A percentile compares a stretch with the other conserved stretches of the same genome.
Conservation (phyloP, 2,888 invertebrate species). For the Cosmia pyralina region DNA sequence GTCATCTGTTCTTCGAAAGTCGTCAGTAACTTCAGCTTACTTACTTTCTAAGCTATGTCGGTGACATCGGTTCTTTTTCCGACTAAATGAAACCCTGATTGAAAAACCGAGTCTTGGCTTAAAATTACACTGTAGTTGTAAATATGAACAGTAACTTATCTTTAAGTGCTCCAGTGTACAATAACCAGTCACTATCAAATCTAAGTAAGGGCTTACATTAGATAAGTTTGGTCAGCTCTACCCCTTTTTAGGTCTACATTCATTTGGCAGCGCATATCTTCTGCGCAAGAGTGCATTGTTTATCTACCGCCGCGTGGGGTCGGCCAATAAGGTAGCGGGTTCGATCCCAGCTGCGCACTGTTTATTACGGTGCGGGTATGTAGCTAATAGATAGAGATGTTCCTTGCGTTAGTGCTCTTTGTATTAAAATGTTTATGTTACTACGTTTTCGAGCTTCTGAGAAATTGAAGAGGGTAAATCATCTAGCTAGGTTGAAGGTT, state of each 20-base stretch:
- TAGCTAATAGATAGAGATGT: conserved; percentile 63
- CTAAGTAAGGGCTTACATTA: neutral
- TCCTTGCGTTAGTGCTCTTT: conserved; percentile 46
- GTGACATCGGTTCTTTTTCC: neutral
- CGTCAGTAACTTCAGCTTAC: too few species aligned
- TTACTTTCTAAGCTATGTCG: neutral
- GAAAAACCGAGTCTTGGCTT: neutral
- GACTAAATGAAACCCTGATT: neutral
- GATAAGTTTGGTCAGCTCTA: conserved; percentile 50
- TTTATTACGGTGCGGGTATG: conserved; percentile 69
- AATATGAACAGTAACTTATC: neutral
- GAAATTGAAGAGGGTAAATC: neutral
- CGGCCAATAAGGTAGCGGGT: conserved; percentile 82
- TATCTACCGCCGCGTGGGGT: conserved; percentile 80
- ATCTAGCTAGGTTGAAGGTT: neutral
- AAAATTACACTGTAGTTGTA: too few species aligned
- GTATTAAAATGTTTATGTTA: conserved; percentile 54
- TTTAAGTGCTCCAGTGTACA: neutral
- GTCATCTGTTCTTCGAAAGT: too few species aligned
- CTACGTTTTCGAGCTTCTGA: conserved; percentile 29
- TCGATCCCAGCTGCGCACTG: conserved; percentile 70
- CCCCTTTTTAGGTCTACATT: conserved; percentile 58
- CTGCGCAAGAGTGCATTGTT: conserved; percentile 78
- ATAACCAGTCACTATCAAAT: neutral
- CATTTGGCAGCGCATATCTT: conserved; percentile 77